phyloP scores from a whole-genome alignment of 2,888 invertebrate species.

The Lutraria lutraria region DNA sequence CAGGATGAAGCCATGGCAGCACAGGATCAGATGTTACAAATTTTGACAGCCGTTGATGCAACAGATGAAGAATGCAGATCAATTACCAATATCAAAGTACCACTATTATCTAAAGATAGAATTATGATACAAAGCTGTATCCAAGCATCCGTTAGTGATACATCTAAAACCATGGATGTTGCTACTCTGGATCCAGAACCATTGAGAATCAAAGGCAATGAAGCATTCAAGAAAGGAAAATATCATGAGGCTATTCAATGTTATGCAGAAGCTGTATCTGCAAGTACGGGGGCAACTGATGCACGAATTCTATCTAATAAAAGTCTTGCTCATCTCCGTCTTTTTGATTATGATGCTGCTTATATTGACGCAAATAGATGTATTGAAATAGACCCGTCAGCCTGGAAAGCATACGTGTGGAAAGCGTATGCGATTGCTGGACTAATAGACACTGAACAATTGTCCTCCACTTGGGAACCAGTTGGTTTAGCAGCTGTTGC shows the following conservation, averaged over 20 bases:
- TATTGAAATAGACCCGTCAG: conserved; percentile 35
- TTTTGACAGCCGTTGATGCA: conserved; percentile 36
- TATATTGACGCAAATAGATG: conserved; percentile 54
- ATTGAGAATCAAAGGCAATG: conserved; percentile 20
- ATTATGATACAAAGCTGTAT: conserved; percentile 27
- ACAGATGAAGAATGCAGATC: conserved; percentile 31
- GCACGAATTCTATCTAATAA: conserved; percentile 21
- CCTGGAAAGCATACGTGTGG: conserved; percentile 57
- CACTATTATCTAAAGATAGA: conserved; percentile 31
- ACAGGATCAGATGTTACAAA: conserved; percentile 45
- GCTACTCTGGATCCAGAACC: background rate
- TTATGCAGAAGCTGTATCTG: conserved; percentile 42
- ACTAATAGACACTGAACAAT: conserved; percentile 29
- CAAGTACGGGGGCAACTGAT: background rate
- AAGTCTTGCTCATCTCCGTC: conserved; percentile 39
- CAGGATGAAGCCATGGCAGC: conserved; percentile 50
- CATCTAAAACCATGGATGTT: background rate
- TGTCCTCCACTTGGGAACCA: conserved; percentile 8
- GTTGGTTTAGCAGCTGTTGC: conserved; percentile 54
- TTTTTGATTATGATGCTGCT: conserved; percentile 50
- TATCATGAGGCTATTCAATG: conserved; percentile 45
- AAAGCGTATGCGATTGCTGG: conserved; percentile 53
- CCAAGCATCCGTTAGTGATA: background rate
- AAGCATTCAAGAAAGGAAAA: conserved; percentile 30
- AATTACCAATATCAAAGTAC: conserved; percentile 49